phyloP scores from a whole-genome alignment of 23 tunicate genomes.

The Clavelina lepadiformis region DNA sequence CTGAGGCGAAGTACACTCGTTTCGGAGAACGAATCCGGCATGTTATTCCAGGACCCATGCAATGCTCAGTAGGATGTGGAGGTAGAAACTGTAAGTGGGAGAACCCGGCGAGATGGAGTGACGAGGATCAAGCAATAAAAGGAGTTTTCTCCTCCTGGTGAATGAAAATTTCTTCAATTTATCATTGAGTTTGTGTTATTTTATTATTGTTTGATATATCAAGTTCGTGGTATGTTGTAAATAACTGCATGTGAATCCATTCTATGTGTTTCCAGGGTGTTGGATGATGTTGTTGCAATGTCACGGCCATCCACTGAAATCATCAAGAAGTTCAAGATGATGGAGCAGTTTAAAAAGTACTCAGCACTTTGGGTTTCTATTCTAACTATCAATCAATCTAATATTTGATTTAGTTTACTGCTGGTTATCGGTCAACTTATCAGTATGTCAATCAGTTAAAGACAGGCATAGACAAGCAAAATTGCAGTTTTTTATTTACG shows the following conservation, averaged over 20 bases:
- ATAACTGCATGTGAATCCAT: not conserved
- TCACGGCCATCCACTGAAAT: constrained; percentile 86
- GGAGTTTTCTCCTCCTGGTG: constrained; percentile 98
- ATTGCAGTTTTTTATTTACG: not conserved
- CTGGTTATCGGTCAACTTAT: not conserved
- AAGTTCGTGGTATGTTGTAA: not conserved
- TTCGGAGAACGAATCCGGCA: constrained; percentile 93
- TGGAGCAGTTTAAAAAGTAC: constrained; percentile 88
- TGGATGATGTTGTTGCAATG: constrained; percentile 90
- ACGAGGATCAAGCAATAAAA: constrained; percentile 86
- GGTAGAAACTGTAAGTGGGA: constrained; percentile 97
- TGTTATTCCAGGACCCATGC: constrained; percentile 89
- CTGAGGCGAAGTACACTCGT: constrained; percentile 86
- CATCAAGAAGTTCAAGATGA: constrained; percentile 65
- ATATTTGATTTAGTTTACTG: not conserved
- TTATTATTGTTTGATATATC: not conserved
- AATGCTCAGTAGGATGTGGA: constrained; percentile 91
- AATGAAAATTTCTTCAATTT: not conserved
- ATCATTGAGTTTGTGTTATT: not conserved
- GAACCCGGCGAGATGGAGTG: constrained; percentile 88
- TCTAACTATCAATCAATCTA: not conserved
- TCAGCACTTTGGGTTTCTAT: not conserved
- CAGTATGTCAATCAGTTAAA: not conserved
- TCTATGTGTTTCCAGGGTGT: constrained; percentile 54
- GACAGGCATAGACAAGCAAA: not conserved